Conservation (phyloP, 2,113 vertebrate genomes). For the Calidris pygmaea region DNA sequence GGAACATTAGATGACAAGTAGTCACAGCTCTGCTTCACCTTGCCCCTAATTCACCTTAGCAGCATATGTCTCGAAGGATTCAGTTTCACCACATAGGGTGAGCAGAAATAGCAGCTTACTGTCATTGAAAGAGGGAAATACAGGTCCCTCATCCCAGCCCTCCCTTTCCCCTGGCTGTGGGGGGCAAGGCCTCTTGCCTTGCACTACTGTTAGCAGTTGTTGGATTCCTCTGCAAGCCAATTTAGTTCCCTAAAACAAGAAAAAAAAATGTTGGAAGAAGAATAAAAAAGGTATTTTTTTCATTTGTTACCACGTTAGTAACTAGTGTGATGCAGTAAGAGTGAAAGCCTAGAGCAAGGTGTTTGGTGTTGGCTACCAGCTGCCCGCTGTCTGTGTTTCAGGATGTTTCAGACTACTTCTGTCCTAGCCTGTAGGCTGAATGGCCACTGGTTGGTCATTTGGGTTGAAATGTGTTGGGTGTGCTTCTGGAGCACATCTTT, state of each 20-base stretch:
- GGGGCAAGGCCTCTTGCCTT: background rate
- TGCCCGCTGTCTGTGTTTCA: background rate
- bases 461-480: background rate
- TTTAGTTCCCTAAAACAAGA: background rate
- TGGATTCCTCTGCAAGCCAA: background rate
- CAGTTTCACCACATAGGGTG: conserved; percentile 12
- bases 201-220: background rate
- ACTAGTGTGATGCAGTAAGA: background rate
- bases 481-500: background rate
- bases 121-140: conserved; percentile 9
- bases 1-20: background rate
- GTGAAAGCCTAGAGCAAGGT: background rate
- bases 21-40: conserved; percentile 36
- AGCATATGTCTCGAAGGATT: conserved; percentile 38
- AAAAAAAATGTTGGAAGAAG: background rate
- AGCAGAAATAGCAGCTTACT: conserved; percentile 57
- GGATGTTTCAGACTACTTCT: background rate
- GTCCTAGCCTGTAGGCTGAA: background rate
- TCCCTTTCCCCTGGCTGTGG: background rate
- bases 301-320: background rate
- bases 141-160: background rate
- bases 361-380: background rate
- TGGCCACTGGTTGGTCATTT: background rate
- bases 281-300: background rate
- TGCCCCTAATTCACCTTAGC: conserved; percentile 51